A percentile compares a stretch with the other conserved stretches of the same genome.
Evolutionary conservation across 2,888 invertebrate genomes (phyloP).

Genomic region (Hirtodrosophila confusa): DNA sequence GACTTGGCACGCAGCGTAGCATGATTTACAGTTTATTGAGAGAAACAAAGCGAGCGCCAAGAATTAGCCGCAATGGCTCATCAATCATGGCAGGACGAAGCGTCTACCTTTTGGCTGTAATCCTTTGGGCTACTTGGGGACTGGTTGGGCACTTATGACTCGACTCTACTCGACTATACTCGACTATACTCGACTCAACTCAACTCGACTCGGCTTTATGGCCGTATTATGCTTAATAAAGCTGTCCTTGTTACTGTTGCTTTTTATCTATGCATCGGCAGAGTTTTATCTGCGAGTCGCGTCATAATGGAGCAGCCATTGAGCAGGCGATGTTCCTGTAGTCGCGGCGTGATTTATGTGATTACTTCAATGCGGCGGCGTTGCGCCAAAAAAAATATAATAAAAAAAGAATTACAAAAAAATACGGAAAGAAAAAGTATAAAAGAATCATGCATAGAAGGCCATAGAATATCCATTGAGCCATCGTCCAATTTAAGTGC

Average conservation of each 20-base stretch:
- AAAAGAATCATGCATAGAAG: slow-evolving; percentile 41
- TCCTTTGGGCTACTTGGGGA: slow-evolving; percentile 38
- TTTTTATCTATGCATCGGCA: slow-evolving; percentile 61
- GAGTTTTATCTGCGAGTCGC: slow-evolving; percentile 73
- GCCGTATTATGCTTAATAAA: slow-evolving; percentile 78
- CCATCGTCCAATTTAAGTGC: slow-evolving; percentile 44
- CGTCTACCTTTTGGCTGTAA: slow-evolving; percentile 46
- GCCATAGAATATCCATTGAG: slow-evolving; percentile 41
- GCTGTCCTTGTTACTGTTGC: slow-evolving; percentile 41
- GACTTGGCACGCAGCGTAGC: slow-evolving; percentile 74
- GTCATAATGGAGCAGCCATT: slow-evolving; percentile 67
- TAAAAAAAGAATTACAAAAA: slow-evolving; percentile 9
- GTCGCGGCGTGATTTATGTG: slow-evolving; percentile 78
- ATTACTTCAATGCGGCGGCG: slow-evolving; percentile 82
- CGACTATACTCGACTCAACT: too few relatives aligned
- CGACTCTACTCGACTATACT: slow-evolving; percentile 23
- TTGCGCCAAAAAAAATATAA: slow-evolving; percentile 66
- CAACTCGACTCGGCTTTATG: slow-evolving; percentile 70
- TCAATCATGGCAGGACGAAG: slow-evolving; percentile 57
- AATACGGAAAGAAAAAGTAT: slow-evolving; percentile 31
- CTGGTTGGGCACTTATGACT: slow-evolving; percentile 44
- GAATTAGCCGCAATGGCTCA: slow-evolving; percentile 77
- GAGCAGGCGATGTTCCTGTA: slow-evolving; percentile 63
- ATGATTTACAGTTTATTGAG: slow-evolving; percentile 76
- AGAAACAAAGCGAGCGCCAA: slow-evolving; percentile 72